These are phyloP conservation scores for Poecilia velifera DNA, from an alignment of 2,797 vertebrate species.

Conservation along the genomic window DNA sequence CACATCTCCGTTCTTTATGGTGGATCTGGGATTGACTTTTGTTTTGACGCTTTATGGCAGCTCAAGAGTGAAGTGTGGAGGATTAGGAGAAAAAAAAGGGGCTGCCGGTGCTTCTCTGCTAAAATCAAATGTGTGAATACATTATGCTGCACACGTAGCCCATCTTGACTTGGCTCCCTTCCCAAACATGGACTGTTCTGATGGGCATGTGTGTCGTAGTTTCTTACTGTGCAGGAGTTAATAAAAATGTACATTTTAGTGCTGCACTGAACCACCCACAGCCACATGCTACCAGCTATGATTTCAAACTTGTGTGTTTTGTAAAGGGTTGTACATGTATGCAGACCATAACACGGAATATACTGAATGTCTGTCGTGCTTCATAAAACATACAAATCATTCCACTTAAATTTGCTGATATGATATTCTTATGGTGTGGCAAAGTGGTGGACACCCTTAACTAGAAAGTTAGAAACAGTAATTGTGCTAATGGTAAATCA, in stretches of 20 bases:
- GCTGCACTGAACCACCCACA: conserved; percentile 6
- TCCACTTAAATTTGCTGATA: not conserved
- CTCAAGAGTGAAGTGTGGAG: not conserved
- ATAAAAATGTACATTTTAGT: conserved; percentile 33
- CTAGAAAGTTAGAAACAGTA: too few species aligned
- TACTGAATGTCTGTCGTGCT: conserved; percentile 2
- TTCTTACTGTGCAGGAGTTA: conserved; percentile 29
- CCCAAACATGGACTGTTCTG: conserved; percentile 20
- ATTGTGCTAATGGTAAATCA: too few species aligned
- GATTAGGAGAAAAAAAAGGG: conserved; percentile 6
- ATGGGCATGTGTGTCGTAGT: conserved; percentile 31
- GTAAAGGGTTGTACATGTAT: conserved; percentile 12
- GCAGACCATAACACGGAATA: not conserved
- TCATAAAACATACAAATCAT: not conserved
- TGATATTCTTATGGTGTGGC: not conserved
- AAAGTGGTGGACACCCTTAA: not conserved
- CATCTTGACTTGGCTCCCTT: conserved; percentile 26
- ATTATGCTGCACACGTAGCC: conserved; percentile 23
- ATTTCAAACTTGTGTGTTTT: conserved; percentile 21
- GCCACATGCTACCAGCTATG: conserved; percentile 25
- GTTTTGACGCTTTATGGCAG: conserved; percentile 27
- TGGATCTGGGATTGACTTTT: conserved; percentile 18
- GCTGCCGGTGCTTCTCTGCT: not conserved
- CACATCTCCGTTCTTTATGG: conserved; percentile 6
- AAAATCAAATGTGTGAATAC: conserved; percentile 25